Evolutionary conservation across 1,140 invertebrate genomes (phyloP), one percentile per base, ranked within the genome.

Genomic region (Apis dorsata): DNA sequence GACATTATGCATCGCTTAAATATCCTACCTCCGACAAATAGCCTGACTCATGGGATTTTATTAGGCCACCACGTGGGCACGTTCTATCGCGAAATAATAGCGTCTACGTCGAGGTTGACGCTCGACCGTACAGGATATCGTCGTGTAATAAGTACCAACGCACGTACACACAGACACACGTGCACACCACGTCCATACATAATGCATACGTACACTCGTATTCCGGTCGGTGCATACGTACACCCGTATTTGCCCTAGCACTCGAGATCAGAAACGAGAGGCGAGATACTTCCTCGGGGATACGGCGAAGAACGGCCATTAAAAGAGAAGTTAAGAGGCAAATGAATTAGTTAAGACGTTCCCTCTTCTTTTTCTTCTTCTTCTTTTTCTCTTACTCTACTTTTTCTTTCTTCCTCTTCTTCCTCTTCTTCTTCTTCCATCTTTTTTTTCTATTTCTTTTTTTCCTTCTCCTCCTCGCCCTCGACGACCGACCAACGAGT

Each of bases 1-100:
- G 89, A 90, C 87, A 90, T 85, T 90, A 90, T 86, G 88, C 90
- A 86, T 90, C 88, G 90, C 87, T 91, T 90, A 89, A 90, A 86
- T 87, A 83, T 83, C 86, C 83, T 85, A 65, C 79, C 74, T 84
- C 71, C 85, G 88, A 90, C 88, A 90, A 90, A 91, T 90, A 90
- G 90, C 80, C 90, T 91, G 90, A 91, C 89, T 90, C 91, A 91
- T 85, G 86, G 88, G 88, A 89, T 90, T 91, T 91, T 89, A 91
- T 89, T 88, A 85, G 88, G 84, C 83, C 70, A 85, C 79, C 82
- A 24, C 24, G 77, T 80, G 59, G 83, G 73, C 81, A 84, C 78
- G 88, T 88, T 90, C 90, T 91, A 91, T 89, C 84, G 76, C 86
- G 72, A 83, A 83, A 90, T 91, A 91, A 91, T 90, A 86, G 86